Conservation (phyloP, 2,888 invertebrate species). For the Cristatella mucedo region DNA sequence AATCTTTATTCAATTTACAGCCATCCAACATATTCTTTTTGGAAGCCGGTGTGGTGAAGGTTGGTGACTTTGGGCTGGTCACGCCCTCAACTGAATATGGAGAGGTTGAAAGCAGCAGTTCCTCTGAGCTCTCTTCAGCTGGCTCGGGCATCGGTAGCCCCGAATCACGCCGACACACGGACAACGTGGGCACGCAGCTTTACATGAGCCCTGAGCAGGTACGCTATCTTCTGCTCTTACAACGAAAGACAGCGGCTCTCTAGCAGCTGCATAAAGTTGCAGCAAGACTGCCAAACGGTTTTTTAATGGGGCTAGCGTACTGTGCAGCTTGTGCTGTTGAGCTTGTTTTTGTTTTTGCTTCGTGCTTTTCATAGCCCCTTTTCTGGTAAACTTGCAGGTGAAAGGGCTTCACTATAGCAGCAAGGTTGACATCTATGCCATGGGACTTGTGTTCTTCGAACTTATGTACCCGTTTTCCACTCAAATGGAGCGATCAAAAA, state of each 20-base stretch:
- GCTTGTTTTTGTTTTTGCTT: slow-evolving; percentile 4
- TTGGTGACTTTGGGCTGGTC: slow-evolving; percentile 95
- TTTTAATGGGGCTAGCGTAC: too few relatives aligned
- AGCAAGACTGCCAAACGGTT: too few relatives aligned
- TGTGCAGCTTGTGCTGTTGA: too few relatives aligned
- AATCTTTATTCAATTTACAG: slow-evolving; percentile 37
- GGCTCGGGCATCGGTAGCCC: slow-evolving; percentile 11
- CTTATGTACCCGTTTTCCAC: slow-evolving; percentile 73
- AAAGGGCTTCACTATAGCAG: slow-evolving; percentile 33
- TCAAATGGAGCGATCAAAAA: slow-evolving; percentile 63
- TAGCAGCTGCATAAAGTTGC: too few relatives aligned
- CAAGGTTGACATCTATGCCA: slow-evolving; percentile 84
- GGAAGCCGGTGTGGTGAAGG: slow-evolving; percentile 71
- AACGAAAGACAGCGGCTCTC: too few relatives aligned
- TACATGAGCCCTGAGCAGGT: slow-evolving; percentile 97
- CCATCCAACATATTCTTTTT: slow-evolving; percentile 87
- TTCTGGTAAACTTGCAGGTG: slow-evolving; percentile 18
- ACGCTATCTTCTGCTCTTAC: too few relatives aligned
- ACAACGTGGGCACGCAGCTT: slow-evolving; percentile 64
- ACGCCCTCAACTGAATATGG: slow-evolving; percentile 59
- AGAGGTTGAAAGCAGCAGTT: slow-evolving; percentile 18
- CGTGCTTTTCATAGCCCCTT: background rate
- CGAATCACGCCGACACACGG: slow-evolving; percentile 21
- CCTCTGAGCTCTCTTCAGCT: too few relatives aligned
- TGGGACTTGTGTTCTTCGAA: slow-evolving; percentile 85